Evolutionary conservation across 2,888 invertebrate genomes (phyloP).

Genomic region (Syrphus vitripennis): DNA sequence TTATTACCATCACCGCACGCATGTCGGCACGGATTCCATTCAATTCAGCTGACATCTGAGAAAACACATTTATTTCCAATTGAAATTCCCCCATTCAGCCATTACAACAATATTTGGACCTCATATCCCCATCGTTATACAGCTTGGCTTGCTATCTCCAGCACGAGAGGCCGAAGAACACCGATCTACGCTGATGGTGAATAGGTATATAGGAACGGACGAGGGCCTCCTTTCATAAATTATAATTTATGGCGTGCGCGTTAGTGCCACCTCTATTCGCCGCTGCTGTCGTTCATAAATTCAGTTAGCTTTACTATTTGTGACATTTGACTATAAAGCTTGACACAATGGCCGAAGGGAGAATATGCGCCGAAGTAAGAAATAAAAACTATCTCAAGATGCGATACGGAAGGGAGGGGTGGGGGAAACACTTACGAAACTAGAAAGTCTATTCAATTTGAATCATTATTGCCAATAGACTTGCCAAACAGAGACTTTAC

Average conservation of each 20-base stretch:
- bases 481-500: slow-evolving; percentile 2
- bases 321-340: slow-evolving; percentile 64
- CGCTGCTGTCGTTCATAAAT: slow-evolving; percentile 66
- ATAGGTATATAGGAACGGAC: not conserved
- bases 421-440: not conserved
- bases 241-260: slow-evolving; percentile 67
- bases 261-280: slow-evolving; percentile 68
- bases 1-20: slow-evolving; percentile 61
- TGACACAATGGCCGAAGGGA: slow-evolving; percentile 62
- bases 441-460: slow-evolving; percentile 34
- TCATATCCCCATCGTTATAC: slow-evolving; percentile 17
- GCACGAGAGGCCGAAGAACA: not conserved
- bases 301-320: slow-evolving; percentile 70
- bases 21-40: slow-evolving; percentile 66
- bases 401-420: not conserved
- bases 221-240: slow-evolving; percentile 63
- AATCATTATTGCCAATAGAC: slow-evolving; percentile 56
- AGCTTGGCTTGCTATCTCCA: too few relatives aligned
- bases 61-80: slow-evolving; percentile 64
- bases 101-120: slow-evolving; percentile 68
- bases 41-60: slow-evolving; percentile 56
- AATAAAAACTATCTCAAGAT: not conserved
- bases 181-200: not conserved
- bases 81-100: slow-evolving; percentile 58
- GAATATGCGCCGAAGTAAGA: slow-evolving; percentile 9